phyloP scores from a whole-genome alignment of 2,113 vertebrate species.

The Neolamprologus modestus region DNA sequence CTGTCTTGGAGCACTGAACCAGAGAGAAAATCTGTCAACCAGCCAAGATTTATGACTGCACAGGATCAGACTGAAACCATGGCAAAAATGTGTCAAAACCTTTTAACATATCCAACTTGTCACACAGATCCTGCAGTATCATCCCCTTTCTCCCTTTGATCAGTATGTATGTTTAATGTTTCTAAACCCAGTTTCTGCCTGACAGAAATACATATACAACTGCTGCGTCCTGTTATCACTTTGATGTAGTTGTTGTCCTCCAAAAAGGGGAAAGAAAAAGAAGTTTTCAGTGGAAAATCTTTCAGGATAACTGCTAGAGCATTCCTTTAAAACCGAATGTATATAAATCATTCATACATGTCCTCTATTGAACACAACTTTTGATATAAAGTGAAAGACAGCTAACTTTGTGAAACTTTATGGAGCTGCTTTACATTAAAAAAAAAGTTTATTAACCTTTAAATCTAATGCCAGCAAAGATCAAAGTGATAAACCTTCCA shows the following conservation, averaged over 20 bases:
- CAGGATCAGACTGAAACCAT: background rate
- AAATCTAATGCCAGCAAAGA: background rate
- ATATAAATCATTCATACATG: background rate
- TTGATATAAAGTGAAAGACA: background rate
- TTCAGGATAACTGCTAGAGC: background rate
- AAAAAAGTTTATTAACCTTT: background rate
- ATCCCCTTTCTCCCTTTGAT: background rate
- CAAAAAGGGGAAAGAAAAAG: background rate
- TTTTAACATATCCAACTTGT: background rate
- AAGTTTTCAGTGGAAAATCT: background rate
- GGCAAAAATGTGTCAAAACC: background rate
- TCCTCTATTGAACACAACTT: background rate
- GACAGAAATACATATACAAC: background rate
- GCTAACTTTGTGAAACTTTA: background rate
- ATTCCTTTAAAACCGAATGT: background rate
- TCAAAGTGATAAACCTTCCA: background rate
- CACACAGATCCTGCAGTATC: background rate
- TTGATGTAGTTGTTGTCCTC: background rate
- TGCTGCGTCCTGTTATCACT: background rate
- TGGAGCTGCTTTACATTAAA: background rate
- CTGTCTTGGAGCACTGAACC: background rate
- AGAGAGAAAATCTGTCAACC: background rate
- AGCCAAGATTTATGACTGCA: background rate
- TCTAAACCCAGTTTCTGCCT: background rate
- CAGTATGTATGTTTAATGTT: background rate